These are phyloP conservation scores for Megalopta genalis DNA, from an alignment of 1,140 invertebrate genomes.

Conservation along the genomic window DNA sequence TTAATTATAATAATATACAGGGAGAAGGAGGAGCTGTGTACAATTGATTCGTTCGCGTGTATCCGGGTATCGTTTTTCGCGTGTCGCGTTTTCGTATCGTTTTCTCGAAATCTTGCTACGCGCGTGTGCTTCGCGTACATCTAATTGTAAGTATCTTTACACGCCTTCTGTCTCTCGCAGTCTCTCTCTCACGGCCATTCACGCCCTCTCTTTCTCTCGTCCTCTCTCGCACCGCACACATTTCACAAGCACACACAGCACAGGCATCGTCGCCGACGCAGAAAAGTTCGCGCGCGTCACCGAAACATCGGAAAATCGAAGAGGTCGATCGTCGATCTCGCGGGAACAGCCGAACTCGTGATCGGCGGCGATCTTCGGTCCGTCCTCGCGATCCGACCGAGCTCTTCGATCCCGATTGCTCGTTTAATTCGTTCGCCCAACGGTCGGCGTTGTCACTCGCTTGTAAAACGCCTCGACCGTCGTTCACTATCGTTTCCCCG, in stretches of 20 bases:
- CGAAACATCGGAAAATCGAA: conserved; percentile 20
- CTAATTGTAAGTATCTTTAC: conserved; percentile 45
- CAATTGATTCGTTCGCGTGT: conserved; percentile 40
- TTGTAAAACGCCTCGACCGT: background rate
- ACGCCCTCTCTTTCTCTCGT: background rate
- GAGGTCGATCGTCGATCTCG: background rate
- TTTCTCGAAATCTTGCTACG: conserved; percentile 23
- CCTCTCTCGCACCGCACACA: conserved; percentile 24
- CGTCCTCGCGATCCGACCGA: background rate
- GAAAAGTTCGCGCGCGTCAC: background rate
- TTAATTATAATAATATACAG: conserved; percentile 78
- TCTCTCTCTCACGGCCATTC: conserved; percentile 1
- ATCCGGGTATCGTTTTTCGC: conserved; percentile 34
- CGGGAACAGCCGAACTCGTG: background rate
- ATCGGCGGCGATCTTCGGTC: background rate
- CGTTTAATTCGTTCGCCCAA: background rate
- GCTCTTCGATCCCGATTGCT: conserved; percentile 11
- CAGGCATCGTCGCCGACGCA: background rate
- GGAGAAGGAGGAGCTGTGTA: conserved; percentile 47
- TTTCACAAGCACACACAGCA: background rate
- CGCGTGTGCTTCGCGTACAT: conserved; percentile 30
- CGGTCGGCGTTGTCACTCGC: background rate
- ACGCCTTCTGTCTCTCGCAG: background rate
- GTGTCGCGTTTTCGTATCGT: conserved; percentile 41
- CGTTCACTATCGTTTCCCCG: background rate